Percentiles rank a stretch among this genome's conserved stretches.
Evolutionary conservation across 2,113 vertebrate genomes (phyloP).

Genomic region (Argyrosomus japonicus): DNA sequence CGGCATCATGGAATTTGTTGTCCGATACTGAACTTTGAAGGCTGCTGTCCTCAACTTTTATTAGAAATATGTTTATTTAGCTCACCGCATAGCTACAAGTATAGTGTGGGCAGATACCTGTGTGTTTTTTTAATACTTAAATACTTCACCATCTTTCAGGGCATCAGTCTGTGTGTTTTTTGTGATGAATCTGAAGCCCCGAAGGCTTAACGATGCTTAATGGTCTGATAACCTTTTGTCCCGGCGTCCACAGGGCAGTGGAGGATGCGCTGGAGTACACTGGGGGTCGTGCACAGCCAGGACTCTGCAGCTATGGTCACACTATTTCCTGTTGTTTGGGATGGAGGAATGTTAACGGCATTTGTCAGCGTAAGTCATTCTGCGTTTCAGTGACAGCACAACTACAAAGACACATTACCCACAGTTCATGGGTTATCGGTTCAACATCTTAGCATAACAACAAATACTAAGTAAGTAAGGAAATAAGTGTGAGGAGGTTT

Average conservation of each 20-base stretch:
- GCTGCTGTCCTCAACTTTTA: background rate
- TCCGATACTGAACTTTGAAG: background rate
- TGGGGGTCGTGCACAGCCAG: conserved; percentile 25
- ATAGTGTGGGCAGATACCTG: background rate
- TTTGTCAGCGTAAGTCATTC: conserved; percentile 78
- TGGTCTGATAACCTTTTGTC: conserved; percentile 55
- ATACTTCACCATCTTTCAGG: background rate
- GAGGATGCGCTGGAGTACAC: conserved; percentile 26
- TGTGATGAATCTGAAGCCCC: conserved; percentile 17
- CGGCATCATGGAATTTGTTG: background rate
- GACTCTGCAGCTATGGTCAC: conserved; percentile 65
- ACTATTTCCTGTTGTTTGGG: conserved; percentile 76
- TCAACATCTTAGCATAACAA: conserved; percentile 15
- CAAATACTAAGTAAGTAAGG: background rate
- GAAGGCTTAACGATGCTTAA: conserved; percentile 13
- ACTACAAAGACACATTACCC: conserved; percentile 14
- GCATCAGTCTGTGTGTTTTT: background rate
- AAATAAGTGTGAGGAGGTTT: background rate
- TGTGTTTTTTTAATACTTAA: background rate
- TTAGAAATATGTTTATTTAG: too few relatives aligned
- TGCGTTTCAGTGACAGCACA: conserved; percentile 12
- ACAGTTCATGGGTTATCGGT: conserved; percentile 50
- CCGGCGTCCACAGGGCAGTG: conserved; percentile 53
- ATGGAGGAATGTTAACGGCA: conserved; percentile 76
- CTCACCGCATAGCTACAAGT: too few relatives aligned